These are phyloP conservation scores for Linnaemya vulpina DNA, from an alignment of 2,888 invertebrate species.

Conservation along the genomic window DNA sequence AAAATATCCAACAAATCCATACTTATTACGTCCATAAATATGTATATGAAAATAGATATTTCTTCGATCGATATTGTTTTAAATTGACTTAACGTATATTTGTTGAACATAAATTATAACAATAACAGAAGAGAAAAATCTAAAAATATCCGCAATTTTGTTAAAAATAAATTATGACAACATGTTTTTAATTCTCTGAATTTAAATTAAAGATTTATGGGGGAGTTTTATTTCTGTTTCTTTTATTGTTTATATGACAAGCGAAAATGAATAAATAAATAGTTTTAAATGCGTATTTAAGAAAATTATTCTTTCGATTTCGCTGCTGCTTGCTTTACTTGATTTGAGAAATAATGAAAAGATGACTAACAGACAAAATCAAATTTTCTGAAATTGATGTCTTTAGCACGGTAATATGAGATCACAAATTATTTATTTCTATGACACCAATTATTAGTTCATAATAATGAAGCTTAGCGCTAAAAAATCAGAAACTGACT, in stretches of 20 bases:
- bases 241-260: conserved; percentile 26
- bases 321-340: neutral
- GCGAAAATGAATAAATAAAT: conserved; percentile 28
- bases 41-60: no score
- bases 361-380: conserved; percentile 44
- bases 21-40: no score
- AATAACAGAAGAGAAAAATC: conserved; percentile 12
- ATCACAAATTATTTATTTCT: conserved; percentile 69
- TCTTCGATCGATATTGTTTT: neutral
- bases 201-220: conserved; percentile 56
- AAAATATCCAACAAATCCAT: no score
- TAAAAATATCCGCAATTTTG: conserved; percentile 33
- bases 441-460: conserved; percentile 30
- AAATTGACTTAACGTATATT: conserved; percentile 8
- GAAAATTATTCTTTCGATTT: neutral
- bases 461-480: conserved; percentile 1
- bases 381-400: neutral
- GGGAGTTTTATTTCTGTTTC: conserved; percentile 62
- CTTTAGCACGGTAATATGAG: conserved; percentile 56
- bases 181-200: conserved; percentile 43
- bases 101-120: conserved; percentile 16
- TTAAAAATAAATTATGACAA: conserved; percentile 36
- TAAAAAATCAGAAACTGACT: neutral
- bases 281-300: conserved; percentile 52
- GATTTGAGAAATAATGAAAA: conserved; percentile 9